Percentiles rank a stretch among this genome's conserved stretches.
These are phyloP conservation scores for Acleris emargana DNA, from an alignment of 2,888 invertebrate genomes.

Conservation along the genomic window DNA sequence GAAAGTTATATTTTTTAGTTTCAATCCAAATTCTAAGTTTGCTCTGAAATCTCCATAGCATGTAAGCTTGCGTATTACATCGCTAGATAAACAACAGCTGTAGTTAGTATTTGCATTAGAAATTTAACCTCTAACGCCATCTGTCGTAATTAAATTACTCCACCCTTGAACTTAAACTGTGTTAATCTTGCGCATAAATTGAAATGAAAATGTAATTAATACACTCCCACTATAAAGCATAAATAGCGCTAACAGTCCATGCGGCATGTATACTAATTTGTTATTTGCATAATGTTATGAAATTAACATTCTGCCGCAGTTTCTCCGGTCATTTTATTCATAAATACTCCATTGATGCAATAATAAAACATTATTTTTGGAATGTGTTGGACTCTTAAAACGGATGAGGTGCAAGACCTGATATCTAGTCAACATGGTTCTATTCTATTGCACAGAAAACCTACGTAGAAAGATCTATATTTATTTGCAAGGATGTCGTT, in stretches of 20 bases:
- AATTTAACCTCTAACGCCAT: slow-evolving; percentile 13
- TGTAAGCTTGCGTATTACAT: too few species aligned
- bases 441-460: too few species aligned
- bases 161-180: slow-evolving; percentile 19
- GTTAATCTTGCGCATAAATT: slow-evolving; percentile 22
- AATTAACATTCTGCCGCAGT: neutral
- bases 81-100: neutral
- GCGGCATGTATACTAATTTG: slow-evolving; percentile 1
- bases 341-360: neutral
- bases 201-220: slow-evolving; percentile 16
- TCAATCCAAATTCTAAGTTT: too few species aligned
- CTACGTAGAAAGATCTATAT: too few species aligned
- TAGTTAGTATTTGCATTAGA: slow-evolving; percentile 8
- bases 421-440: too few species aligned
- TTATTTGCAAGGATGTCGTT: too few species aligned
- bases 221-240: neutral
- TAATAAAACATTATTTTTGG: neutral
- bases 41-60: too few species aligned
- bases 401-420: too few species aligned
- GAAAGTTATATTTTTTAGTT: too few species aligned
- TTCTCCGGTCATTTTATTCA: neutral
- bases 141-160: slow-evolving; percentile 14
- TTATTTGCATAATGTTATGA: neutral
- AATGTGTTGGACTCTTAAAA: too few species aligned
- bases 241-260: slow-evolving; percentile 2